Percentiles rank a stretch among this genome's conserved stretches.
phyloP scores from a whole-genome alignment of 2,113 vertebrate species.

The Pandion haliaetus region DNA sequence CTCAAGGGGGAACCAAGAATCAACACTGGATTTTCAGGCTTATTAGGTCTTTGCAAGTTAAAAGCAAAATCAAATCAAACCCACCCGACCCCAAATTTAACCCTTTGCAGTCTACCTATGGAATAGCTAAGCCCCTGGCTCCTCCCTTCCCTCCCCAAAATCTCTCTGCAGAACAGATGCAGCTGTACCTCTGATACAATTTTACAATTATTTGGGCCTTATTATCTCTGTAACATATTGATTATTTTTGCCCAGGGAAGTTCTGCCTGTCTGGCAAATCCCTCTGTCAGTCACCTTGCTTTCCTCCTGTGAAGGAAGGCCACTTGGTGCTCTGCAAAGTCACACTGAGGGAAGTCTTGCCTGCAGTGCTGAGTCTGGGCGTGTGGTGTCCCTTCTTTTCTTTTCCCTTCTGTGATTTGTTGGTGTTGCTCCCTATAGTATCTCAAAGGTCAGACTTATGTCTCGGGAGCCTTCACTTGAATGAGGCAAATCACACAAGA shows the following conservation, averaged over 20 bases:
- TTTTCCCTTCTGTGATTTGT: neutral
- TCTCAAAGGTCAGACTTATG: neutral
- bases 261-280: neutral
- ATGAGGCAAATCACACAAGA: accelerated
- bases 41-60: neutral
- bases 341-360: neutral
- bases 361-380: neutral
- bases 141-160: neutral
- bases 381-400: neutral
- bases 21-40: neutral
- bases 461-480: neutral
- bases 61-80: neutral
- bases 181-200: neutral
- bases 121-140: neutral
- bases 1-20: neutral
- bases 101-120: neutral
- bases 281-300: neutral
- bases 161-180: neutral
- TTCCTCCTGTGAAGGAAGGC: neutral
- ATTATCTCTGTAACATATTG: neutral
- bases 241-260: neutral
- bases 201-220: neutral
- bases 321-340: neutral
- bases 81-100: neutral
- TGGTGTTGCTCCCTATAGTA: neutral